Evolutionary conservation across 2,797 vertebrate species (phyloP).

Genomic region (Spea hammondii): DNA sequence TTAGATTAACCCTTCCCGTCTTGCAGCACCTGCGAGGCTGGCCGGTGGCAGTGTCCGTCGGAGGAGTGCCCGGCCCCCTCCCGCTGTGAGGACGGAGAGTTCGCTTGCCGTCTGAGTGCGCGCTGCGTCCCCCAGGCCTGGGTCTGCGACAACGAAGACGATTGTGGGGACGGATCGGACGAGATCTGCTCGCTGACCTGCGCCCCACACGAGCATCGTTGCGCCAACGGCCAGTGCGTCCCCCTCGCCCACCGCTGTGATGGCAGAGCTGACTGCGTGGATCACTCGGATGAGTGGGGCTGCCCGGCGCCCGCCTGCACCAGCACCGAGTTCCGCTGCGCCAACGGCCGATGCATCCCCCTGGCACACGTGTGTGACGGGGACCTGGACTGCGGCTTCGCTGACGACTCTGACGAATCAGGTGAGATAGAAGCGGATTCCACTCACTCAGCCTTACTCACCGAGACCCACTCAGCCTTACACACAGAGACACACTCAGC

Average conservation of each 20-base stretch:
- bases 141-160: constrained; percentile 89
- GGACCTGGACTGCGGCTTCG: constrained; percentile 74
- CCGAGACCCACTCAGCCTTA: too few relatives aligned
- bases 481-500: too few relatives aligned
- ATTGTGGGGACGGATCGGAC: constrained; percentile 86
- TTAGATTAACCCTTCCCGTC: background rate
- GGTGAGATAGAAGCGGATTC: constrained; percentile 57
- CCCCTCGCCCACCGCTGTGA: constrained; percentile 75
- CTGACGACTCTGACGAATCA: constrained; percentile 75
- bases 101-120: constrained; percentile 66
- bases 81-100: constrained; percentile 74
- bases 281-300: constrained; percentile 80
- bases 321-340: constrained; percentile 71
- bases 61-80: constrained; percentile 60
- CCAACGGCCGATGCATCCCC: constrained; percentile 69
- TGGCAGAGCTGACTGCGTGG: constrained; percentile 76
- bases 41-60: constrained; percentile 73
- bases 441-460: too few relatives aligned
- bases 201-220: constrained; percentile 71
- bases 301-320: constrained; percentile 68
- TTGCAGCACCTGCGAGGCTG: constrained; percentile 75
- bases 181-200: constrained; percentile 78
- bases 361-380: constrained; percentile 68
- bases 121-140: constrained; percentile 80
- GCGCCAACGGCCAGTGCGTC: constrained; percentile 75